Conservation (phyloP, 2,113 vertebrate genomes). For the Microtus ochrogaster region DNA sequence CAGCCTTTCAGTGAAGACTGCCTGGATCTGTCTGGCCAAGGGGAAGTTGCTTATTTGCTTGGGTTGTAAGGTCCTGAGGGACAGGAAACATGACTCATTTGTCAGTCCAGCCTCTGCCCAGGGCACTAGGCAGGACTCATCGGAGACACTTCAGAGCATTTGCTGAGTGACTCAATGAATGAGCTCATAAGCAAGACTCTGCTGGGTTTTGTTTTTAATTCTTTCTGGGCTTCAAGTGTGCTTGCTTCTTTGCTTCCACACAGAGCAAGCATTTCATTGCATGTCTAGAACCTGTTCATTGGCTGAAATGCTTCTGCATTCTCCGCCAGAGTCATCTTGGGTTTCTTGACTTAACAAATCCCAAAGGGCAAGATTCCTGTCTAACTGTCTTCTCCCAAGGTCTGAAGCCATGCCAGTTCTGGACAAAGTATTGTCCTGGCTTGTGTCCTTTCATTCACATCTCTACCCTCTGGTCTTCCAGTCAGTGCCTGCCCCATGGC, state of each 20-base stretch:
- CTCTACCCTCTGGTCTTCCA: background rate
- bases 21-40: background rate
- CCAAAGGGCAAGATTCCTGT: background rate
- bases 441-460: background rate
- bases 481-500: background rate
- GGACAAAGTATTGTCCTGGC: background rate
- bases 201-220: background rate
- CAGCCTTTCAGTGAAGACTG: background rate
- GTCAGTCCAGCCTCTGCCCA: background rate
- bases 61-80: background rate
- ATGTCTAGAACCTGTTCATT: background rate
- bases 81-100: background rate
- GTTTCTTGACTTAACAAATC: constrained; percentile 22
- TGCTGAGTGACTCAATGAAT: background rate
- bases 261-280: background rate
- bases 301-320: background rate
- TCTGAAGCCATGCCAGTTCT: background rate
- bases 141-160: background rate
- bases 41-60: background rate
- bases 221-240: background rate
- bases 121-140: background rate
- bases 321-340: constrained; percentile 5
- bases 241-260: background rate
- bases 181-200: background rate
- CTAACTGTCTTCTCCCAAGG: background rate